Conservation (phyloP, 2,797 vertebrate species). For the Microctenopoma stevenorrisi region DNA sequence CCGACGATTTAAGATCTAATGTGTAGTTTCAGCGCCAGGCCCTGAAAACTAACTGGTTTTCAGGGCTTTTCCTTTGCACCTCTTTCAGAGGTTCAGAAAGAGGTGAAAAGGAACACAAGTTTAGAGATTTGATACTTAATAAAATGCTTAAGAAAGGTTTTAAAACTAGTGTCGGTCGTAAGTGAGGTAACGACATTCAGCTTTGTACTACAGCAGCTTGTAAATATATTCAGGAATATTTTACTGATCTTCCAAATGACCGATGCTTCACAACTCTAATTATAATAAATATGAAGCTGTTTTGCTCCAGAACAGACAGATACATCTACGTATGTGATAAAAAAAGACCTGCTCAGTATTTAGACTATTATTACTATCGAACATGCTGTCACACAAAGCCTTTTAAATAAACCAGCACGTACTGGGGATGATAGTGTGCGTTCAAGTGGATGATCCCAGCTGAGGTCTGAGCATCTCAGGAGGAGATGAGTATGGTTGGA, state of each 20-base stretch:
- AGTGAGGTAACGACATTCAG: neutral
- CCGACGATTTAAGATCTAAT: too few species aligned
- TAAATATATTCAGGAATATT: slow-evolving; percentile 36
- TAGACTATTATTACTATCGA: slow-evolving; percentile 27
- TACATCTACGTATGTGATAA: slow-evolving; percentile 36
- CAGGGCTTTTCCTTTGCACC: too few species aligned
- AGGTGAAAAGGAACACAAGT: too few species aligned
- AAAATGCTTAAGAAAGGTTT: too few species aligned
- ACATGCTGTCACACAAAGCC: slow-evolving; percentile 26
- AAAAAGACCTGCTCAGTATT: slow-evolving; percentile 28
- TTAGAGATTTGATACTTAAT: too few species aligned
- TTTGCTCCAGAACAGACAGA: slow-evolving; percentile 6
- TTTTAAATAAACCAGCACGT: slow-evolving; percentile 50
- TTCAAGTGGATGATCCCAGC: slow-evolving; percentile 28
- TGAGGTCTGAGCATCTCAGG: slow-evolving; percentile 29
- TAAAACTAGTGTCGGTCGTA: too few species aligned
- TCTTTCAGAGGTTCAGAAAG: too few species aligned
- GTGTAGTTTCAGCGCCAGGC: too few species aligned
- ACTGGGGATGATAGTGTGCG: slow-evolving; percentile 9
- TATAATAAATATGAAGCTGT: slow-evolving; percentile 30
- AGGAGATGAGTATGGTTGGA: slow-evolving; percentile 15
- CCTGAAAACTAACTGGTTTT: too few species aligned
- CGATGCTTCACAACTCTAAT: slow-evolving; percentile 37
- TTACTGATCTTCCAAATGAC: slow-evolving; percentile 13
- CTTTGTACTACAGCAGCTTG: neutral